Conservation (phyloP, 1,140 invertebrate species). For the Brachystomella parvula region DNA sequence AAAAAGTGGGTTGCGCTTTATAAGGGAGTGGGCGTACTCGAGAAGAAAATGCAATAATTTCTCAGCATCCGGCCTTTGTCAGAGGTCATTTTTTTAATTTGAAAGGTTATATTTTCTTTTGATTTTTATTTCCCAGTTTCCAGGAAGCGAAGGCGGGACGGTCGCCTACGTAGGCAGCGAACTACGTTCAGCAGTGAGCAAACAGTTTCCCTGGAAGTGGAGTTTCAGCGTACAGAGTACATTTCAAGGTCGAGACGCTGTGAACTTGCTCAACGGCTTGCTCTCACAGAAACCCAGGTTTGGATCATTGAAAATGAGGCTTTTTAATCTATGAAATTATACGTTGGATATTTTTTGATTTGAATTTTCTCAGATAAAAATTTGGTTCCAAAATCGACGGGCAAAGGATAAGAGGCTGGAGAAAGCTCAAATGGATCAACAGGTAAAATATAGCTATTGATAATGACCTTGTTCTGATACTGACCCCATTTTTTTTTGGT, state of each 20-base stretch:
- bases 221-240: conserved; percentile 83
- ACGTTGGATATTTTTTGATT: conserved; percentile 1
- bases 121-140: conserved; percentile 58
- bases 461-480: neutral
- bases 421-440: conserved; percentile 88
- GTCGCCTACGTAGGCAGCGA: conserved; percentile 72
- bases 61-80: conserved; percentile 4
- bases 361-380: conserved; percentile 63
- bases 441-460: conserved; percentile 51
- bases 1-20: too few relatives aligned
- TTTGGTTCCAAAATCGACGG: conserved; percentile 92
- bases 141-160: conserved; percentile 71
- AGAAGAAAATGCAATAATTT: too few relatives aligned
- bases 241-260: conserved; percentile 75
- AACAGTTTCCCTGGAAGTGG: conserved; percentile 78
- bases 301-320: neutral
- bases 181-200: conserved; percentile 93
- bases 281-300: conserved; percentile 73
- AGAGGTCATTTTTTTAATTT: too few relatives aligned
- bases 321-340: neutral
- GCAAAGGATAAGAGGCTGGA: conserved; percentile 94
- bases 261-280: conserved; percentile 72
- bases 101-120: too few relatives aligned
- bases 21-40: too few relatives aligned
- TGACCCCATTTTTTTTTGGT: neutral